A percentile compares a stretch with the other conserved stretches of the same genome.
These are phyloP conservation scores for Hydrocynus forskahlii DNA, from an alignment of 2,797 vertebrate species.

Conservation along the genomic window DNA sequence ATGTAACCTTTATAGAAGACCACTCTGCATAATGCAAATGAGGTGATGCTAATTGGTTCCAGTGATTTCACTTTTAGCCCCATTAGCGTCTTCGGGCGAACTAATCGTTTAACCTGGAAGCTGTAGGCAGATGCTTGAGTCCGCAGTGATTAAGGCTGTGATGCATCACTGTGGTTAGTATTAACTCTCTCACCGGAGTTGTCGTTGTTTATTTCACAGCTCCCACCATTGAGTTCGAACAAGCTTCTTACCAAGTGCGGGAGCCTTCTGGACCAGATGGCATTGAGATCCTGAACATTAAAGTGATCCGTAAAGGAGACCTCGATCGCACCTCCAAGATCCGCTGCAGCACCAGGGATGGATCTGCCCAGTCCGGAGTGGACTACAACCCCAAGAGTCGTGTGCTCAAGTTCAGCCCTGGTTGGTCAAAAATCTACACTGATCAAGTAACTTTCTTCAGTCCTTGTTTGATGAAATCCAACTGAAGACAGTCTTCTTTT, in stretches of 20 bases:
- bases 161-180: constrained; percentile 1
- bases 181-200: not conserved
- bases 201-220: constrained; percentile 71
- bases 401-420: constrained; percentile 91
- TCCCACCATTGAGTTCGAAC: constrained; percentile 95
- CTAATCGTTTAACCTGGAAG: not conserved
- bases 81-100: not conserved
- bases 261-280: constrained; percentile 91
- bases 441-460: not conserved
- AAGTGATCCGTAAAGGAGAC: constrained; percentile 90
- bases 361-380: constrained; percentile 96
- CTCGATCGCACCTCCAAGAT: constrained; percentile 93
- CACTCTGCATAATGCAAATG: not conserved
- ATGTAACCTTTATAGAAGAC: too few species aligned
- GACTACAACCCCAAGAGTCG: constrained; percentile 97
- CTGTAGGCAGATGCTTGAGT: not conserved
- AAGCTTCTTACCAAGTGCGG: constrained; percentile 89
- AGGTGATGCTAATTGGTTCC: not conserved
- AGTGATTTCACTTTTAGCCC: not conserved
- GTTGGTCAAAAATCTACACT: constrained; percentile 68
- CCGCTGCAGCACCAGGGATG: constrained; percentile 96
- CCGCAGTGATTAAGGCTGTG: not conserved
- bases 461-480: not conserved
- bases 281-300: constrained; percentile 84
- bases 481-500: constrained; percentile 1